These are phyloP conservation scores for Diaperis boleti DNA, from an alignment of 2,888 invertebrate species.

Conservation along the genomic window DNA sequence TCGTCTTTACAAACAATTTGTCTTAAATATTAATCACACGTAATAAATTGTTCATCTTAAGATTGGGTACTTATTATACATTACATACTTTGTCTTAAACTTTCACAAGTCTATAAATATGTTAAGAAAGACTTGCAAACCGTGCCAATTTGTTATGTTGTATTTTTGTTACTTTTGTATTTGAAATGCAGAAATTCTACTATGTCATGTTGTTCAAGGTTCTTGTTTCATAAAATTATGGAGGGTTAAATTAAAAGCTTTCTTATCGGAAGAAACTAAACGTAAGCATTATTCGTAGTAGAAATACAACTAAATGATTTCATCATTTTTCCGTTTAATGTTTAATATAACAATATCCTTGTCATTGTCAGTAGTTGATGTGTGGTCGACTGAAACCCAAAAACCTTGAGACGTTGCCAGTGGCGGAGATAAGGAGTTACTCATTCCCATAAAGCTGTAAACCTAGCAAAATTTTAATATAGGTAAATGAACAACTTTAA, in stretches of 20 bases:
- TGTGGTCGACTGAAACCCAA: slow-evolving; percentile 3
- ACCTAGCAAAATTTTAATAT: neutral
- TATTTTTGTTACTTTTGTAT: no score
- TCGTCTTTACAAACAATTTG: slow-evolving; percentile 4
- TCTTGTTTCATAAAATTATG: neutral
- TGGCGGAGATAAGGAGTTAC: neutral
- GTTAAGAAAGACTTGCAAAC: neutral
- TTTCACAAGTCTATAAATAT: slow-evolving; percentile 30
- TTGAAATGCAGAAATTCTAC: slow-evolving; percentile 25
- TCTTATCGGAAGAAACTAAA: neutral
- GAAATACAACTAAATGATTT: slow-evolving; percentile 4
- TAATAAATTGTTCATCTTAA: slow-evolving; percentile 1
- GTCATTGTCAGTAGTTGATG: slow-evolving; percentile 29
- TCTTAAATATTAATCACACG: neutral
- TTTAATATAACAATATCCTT: slow-evolving; percentile 28
- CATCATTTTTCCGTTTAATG: slow-evolving; percentile 17
- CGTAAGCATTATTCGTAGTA: no score
- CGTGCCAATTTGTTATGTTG: slow-evolving; percentile 20
- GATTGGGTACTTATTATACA: slow-evolving; percentile 4
- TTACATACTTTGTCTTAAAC: neutral
- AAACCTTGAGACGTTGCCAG: slow-evolving; percentile 32
- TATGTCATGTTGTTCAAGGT: slow-evolving; percentile 20
- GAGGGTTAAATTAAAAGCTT: slow-evolving; percentile 4
- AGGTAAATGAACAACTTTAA: no score
- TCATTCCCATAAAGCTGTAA: neutral